phyloP scores from a whole-genome alignment of 2,797 vertebrate genomes.

The Aldrovandia affinis region DNA sequence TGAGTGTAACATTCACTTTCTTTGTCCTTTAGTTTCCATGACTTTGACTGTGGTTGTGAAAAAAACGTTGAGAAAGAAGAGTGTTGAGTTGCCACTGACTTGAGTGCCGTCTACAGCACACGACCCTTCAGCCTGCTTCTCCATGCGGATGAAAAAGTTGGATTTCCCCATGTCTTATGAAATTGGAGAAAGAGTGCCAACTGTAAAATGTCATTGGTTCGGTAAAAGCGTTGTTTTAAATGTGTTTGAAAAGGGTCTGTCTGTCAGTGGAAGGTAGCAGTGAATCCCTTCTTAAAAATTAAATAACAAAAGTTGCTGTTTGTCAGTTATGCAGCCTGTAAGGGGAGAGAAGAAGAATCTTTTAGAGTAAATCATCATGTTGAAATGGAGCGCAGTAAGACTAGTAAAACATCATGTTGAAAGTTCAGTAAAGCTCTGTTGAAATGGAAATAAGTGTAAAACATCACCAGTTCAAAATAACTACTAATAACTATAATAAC shows the following conservation, averaged over 20 bases:
- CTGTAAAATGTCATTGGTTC: neutral
- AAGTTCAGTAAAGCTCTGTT: no score
- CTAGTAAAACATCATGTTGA: no score
- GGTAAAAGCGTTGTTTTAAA: constrained; percentile 38
- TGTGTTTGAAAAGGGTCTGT: constrained; percentile 18
- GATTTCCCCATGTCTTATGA: constrained; percentile 15
- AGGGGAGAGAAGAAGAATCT: constrained; percentile 35
- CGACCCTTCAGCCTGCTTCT: neutral
- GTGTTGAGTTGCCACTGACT: neutral
- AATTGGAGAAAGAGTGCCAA: neutral
- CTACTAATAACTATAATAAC: no score
- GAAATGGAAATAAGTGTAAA: no score
- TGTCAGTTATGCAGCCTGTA: constrained; percentile 70
- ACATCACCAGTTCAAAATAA: no score
- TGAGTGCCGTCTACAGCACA: neutral
- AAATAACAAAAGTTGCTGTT: neutral
- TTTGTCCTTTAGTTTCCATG: neutral
- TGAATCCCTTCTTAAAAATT: constrained; percentile 20
- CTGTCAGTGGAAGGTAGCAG: constrained; percentile 19
- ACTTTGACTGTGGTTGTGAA: neutral
- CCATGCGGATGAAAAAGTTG: constrained; percentile 24
- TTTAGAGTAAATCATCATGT: neutral
- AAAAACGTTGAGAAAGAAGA: neutral
- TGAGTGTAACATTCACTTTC: neutral
- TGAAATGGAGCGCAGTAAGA: neutral